Percentiles rank a stretch among this genome's conserved stretches.
Evolutionary conservation across 2,797 vertebrate genomes (phyloP).

Genomic region (Peromyscus attwateri): DNA sequence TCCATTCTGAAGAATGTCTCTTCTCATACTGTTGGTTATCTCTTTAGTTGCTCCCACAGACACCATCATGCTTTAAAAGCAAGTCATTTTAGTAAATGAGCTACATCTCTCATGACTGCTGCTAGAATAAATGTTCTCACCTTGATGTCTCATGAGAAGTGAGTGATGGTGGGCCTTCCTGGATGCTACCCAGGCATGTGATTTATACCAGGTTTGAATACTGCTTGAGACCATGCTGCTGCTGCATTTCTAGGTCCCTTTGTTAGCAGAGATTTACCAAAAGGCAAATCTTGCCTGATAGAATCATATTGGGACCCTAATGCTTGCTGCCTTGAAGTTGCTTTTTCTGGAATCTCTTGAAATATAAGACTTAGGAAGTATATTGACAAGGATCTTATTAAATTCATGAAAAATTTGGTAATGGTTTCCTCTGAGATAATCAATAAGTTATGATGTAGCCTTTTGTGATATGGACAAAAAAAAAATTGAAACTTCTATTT

Average conservation of each 20-base stretch:
- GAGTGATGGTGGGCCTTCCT: conserved; percentile 9
- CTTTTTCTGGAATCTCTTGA: neutral
- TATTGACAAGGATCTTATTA: conserved; percentile 15
- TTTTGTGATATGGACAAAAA: conserved; percentile 26
- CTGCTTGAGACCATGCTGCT: neutral
- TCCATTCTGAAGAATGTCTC: neutral
- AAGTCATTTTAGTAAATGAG: conserved; percentile 49
- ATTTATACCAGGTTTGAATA: conserved; percentile 17
- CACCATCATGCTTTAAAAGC: conserved; percentile 43
- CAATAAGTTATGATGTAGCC: conserved; percentile 21
- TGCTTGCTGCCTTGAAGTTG: conserved; percentile 5
- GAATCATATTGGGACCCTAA: neutral
- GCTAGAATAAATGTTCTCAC: conserved; percentile 56
- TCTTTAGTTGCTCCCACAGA: conserved; percentile 12
- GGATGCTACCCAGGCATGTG: conserved; percentile 26
- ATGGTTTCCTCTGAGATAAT: neutral
- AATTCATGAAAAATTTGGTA: neutral
- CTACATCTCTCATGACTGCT: conserved; percentile 44
- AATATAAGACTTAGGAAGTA: neutral
- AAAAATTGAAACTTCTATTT: neutral
- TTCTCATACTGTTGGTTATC: neutral
- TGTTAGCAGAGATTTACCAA: conserved; percentile 32
- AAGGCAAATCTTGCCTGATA: conserved; percentile 23
- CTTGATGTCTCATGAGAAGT: conserved; percentile 49
- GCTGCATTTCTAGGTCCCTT: neutral